Evolutionary conservation across 2,797 vertebrate genomes (phyloP).

Genomic region (Liasis olivaceus): DNA sequence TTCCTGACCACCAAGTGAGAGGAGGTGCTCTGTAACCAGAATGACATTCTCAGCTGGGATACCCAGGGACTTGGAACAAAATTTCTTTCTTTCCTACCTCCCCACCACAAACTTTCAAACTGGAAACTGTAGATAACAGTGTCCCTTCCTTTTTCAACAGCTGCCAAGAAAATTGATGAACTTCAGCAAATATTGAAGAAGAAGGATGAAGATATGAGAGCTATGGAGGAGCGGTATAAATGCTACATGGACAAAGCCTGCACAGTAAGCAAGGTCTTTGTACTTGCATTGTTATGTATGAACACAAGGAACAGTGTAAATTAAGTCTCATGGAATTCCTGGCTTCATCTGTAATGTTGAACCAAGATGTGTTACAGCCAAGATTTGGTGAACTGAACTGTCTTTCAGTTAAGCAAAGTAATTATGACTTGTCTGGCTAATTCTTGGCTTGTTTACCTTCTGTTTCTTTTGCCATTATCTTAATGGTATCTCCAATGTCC

Average conservation of each 20-base stretch:
- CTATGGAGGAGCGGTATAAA: constrained; percentile 91
- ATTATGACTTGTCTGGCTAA: not conserved
- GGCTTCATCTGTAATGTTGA: not conserved
- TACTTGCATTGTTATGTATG: not conserved
- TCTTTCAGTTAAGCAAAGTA: not conserved
- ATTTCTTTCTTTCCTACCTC: not conserved
- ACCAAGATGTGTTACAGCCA: not conserved
- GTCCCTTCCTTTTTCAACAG: constrained; percentile 58
- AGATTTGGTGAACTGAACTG: not conserved
- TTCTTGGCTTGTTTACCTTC: not conserved
- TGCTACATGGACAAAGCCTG: constrained; percentile 85
- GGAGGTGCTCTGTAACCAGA: not conserved
- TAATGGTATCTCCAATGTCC: not conserved
- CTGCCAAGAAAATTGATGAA: constrained; percentile 85
- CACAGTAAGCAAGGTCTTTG: constrained; percentile 71
- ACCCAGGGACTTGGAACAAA: not conserved
- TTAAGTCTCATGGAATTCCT: not conserved
- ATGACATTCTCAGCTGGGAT: not conserved
- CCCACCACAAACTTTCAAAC: not conserved
- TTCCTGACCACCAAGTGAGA: not conserved
- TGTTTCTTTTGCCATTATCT: not conserved
- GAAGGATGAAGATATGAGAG: constrained; percentile 88
- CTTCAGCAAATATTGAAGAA: constrained; percentile 84
- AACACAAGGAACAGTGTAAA: not conserved
- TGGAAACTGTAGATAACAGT: not conserved